phyloP scores from a whole-genome alignment of 2,113 vertebrate genomes.

The Prochilodus magdalenae region DNA sequence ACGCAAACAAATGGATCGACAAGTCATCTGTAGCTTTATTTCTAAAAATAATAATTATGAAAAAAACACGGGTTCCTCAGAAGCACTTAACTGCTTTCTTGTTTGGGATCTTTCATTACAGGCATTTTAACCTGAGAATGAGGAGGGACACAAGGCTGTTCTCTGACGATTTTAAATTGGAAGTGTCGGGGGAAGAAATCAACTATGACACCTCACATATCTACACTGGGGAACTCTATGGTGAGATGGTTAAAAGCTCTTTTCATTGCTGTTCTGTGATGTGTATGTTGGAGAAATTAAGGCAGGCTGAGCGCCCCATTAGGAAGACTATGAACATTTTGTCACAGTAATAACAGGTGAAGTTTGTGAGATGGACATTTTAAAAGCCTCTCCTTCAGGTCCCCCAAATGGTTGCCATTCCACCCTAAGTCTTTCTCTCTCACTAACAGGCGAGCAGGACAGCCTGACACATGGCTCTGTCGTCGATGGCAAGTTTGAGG shows the following conservation, averaged over 20 bases:
- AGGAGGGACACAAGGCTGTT: slow-evolving; percentile 93
- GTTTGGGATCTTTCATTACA: slow-evolving; percentile 63
- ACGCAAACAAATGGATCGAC: slow-evolving; percentile 46
- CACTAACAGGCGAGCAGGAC: slow-evolving; percentile 87
- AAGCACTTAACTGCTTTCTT: neutral
- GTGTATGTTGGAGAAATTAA: neutral
- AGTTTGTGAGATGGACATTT: neutral
- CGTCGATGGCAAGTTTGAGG: slow-evolving; percentile 93
- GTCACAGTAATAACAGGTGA: neutral
- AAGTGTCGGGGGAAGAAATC: slow-evolving; percentile 85
- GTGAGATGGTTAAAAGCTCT: slow-evolving; percentile 74
- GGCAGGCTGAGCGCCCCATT: neutral
- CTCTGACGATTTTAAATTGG: slow-evolving; percentile 90
- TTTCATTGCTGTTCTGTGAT: neutral
- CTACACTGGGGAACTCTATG: slow-evolving; percentile 96
- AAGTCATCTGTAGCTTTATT: slow-evolving; percentile 14
- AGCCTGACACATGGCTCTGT: slow-evolving; percentile 92
- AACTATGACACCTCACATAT: slow-evolving; percentile 96
- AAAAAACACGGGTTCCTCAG: neutral
- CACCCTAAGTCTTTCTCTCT: neutral
- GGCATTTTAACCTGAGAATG: slow-evolving; percentile 97
- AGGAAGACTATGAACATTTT: neutral
- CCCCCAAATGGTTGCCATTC: neutral
- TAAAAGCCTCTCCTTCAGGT: neutral
- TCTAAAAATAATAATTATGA: no score